A percentile compares a stretch with the other conserved stretches of the same genome.
Conservation (phyloP, 2,888 invertebrate genomes). For the Aproaerema taeniolella region DNA sequence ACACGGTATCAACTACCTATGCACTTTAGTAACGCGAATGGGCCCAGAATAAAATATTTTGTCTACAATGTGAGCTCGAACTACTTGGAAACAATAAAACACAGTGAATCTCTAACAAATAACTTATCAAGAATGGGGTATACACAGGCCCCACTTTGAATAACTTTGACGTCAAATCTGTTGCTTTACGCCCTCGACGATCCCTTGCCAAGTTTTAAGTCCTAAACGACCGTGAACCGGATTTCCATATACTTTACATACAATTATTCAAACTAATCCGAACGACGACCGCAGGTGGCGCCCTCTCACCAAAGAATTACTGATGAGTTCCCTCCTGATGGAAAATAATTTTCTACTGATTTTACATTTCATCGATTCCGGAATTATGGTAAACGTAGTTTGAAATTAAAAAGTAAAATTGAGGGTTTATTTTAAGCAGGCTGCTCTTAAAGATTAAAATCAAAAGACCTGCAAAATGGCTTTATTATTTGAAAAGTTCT, state of each 20-base stretch:
- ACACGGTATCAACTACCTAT: background rate
- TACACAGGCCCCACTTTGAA: too few relatives aligned
- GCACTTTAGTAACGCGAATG: background rate
- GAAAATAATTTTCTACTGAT: conserved; percentile 6
- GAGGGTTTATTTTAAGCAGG: too few relatives aligned
- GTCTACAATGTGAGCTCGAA: background rate
- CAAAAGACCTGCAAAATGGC: too few relatives aligned
- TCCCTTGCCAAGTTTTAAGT: background rate
- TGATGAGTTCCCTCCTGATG: conserved; percentile 1
- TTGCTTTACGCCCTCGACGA: background rate
- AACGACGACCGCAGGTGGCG: conserved; percentile 22
- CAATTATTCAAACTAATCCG: conserved; percentile 30
- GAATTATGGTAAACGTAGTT: background rate
- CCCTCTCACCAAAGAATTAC: conserved; percentile 4
- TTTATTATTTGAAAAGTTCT: too few relatives aligned
- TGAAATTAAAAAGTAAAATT: too few relatives aligned
- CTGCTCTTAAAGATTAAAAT: too few relatives aligned
- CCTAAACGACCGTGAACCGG: conserved; percentile 23
- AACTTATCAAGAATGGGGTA: too few relatives aligned
- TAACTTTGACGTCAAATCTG: too few relatives aligned
- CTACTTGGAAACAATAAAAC: background rate
- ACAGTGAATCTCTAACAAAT: background rate
- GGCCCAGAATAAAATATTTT: background rate
- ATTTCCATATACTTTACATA: conserved; percentile 49
- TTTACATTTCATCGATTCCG: background rate